Evolutionary conservation across 2,113 vertebrate genomes (phyloP), one percentile per base, ranked within the genome.

Genomic region (Lipotes vexillifer): DNA sequence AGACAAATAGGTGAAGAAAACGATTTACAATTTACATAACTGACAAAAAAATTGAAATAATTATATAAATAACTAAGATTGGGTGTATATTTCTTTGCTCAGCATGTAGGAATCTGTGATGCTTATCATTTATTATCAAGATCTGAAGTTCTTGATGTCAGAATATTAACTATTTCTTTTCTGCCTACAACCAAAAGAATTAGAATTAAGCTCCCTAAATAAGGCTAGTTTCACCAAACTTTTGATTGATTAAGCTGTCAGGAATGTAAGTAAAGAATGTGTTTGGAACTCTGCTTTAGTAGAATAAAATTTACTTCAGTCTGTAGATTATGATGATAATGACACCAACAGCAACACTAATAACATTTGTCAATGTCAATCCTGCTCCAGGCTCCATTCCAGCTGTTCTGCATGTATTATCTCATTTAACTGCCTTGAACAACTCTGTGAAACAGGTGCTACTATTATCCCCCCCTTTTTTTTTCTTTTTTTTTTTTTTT

Each of bases 1-100:
- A 78, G 46, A 84, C 8, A 27, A 71, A n/a, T 31, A 44, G 55
- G 4, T 69, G 29, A 83, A 71, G 27, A 20, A 55, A 55, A 17
- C 1, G 49, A 31, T 36, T 72, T 55, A 27, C 2, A 59, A 44
- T 61, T 61, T 68, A 61, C 4, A 23, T 44, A 61, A 72, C 20
- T 77, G 36, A 83, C 27, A 82, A 8, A 46, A 94, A 55, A 52
- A 52, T n/a, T 33, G 9, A 61, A 80, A 96, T 57, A 90, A 75
- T 41, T 52, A 72, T 29, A 15, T 36, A 59, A 80, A 52, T 52
- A 52, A 52, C 49, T 52, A 52, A 52, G 92, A 27, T 31, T 89
- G 18, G 8, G 1, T 31, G 7, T 55, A 3, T 11, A 29, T 27
- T 71, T 66, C 4, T 88, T 66, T 33, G 66, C 12, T 66, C 74